phyloP scores from a whole-genome alignment of 92 coral and sea anemone species.

The Epizoanthus ramosus region DNA sequence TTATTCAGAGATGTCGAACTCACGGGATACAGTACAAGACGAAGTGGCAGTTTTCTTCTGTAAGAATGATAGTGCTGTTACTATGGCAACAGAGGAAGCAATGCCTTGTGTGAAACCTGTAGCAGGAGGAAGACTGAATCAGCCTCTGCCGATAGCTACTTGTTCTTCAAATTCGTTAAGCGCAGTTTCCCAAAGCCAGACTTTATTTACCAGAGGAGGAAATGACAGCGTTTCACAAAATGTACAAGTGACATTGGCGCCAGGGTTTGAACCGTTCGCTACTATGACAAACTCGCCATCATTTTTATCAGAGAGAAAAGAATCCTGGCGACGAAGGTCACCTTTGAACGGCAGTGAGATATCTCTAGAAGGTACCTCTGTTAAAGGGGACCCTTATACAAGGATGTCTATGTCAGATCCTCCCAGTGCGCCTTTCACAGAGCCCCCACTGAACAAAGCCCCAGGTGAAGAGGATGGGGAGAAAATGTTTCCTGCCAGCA shows the following conservation, averaged over 20 bases:
- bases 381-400: conserved; percentile 2
- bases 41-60: conserved; percentile 28
- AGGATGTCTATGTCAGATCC: conserved; percentile 17
- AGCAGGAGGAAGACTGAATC: conserved; percentile 34
- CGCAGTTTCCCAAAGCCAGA: conserved; percentile 1
- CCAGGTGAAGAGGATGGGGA: conserved; percentile 50
- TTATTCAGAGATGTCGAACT: neutral
- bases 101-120: neutral
- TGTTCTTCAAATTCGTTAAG: neutral
- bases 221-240: neutral
- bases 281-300: conserved; percentile 16
- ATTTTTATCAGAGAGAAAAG: conserved; percentile 28
- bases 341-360: conserved; percentile 16
- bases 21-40: conserved; percentile 8
- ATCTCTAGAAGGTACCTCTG: conserved; percentile 6
- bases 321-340: conserved; percentile 21
- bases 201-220: neutral
- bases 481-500: conserved; percentile 84
- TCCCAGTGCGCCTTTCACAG: conserved; percentile 8
- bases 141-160: conserved; percentile 14
- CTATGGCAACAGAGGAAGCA: conserved; percentile 5
- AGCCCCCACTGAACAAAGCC: neutral
- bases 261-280: conserved; percentile 1
- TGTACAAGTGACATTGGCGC: neutral
- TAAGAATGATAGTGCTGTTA: conserved; percentile 12